Conservation (phyloP, 2,797 vertebrate species). For the Acanthiza pusilla region DNA sequence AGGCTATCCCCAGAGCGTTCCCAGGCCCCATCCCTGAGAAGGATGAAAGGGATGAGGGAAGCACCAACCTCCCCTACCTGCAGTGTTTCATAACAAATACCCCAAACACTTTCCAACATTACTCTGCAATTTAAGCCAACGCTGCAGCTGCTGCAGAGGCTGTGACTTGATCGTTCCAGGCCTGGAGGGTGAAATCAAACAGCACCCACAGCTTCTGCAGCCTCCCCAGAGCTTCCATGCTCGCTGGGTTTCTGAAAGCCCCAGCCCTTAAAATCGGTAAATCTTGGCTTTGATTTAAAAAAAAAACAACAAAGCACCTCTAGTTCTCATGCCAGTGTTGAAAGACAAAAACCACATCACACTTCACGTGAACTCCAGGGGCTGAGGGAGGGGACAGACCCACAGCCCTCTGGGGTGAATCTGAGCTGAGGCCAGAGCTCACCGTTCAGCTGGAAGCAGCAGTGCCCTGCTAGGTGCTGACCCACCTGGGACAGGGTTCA, state of each 20-base stretch:
- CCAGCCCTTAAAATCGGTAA: not conserved
- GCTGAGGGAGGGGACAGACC: not conserved
- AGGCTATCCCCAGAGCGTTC: not conserved
- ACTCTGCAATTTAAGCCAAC: not conserved
- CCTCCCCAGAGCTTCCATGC: not conserved
- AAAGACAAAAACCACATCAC: not conserved
- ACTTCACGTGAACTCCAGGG: rapidly evolving
- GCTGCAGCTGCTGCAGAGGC: not conserved
- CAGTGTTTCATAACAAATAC: not conserved
- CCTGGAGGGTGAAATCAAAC: not conserved
- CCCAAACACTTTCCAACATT: not conserved
- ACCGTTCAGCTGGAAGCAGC: not conserved
- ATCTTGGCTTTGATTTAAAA: not conserved
- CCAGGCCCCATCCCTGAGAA: not conserved
- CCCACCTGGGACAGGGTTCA: not conserved
- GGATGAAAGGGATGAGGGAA: not conserved
- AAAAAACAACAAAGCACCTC: not conserved
- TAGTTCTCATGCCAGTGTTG: not conserved
- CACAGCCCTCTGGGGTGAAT: no score
- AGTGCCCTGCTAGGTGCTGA: not conserved
- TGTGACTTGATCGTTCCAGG: not conserved
- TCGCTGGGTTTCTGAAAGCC: not conserved
- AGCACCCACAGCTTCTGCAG: not conserved
- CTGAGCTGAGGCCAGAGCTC: not conserved
- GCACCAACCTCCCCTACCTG: not conserved